phyloP scores from a whole-genome alignment of 2,113 vertebrate species.

The Meriones unguiculatus region DNA sequence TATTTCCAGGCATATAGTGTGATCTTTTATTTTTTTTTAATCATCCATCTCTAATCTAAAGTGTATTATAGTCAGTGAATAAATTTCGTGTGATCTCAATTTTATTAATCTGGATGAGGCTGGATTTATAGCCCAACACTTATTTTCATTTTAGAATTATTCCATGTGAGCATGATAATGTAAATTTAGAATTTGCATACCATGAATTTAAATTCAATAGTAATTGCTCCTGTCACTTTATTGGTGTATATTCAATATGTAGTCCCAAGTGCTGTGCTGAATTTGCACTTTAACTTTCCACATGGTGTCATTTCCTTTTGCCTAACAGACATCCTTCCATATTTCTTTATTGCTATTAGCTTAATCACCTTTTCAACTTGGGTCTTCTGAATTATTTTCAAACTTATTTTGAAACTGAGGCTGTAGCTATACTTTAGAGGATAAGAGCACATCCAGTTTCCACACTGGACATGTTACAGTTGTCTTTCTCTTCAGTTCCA shows the following conservation, averaged over 20 bases:
- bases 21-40: not conserved
- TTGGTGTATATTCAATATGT: not conserved
- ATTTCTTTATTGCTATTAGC: too few species aligned
- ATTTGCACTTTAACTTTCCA: not conserved
- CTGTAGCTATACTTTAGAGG: not conserved
- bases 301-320: not conserved
- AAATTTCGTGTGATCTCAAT: not conserved
- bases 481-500: not conserved
- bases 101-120: not conserved
- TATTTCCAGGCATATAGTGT: not conserved
- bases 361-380: not conserved
- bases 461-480: not conserved
- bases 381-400: not conserved
- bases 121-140: not conserved
- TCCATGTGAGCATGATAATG: not conserved
- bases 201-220: not conserved
- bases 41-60: not conserved
- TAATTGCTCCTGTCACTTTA: not conserved
- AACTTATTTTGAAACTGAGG: not conserved
- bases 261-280: not conserved
- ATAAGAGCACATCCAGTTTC: not conserved
- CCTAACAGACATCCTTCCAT: not conserved
- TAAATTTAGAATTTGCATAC: not conserved
- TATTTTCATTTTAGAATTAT: constrained; percentile 28
- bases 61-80: not conserved